Percentiles rank a stretch among this genome's conserved stretches.
Conservation (phyloP, 2,113 vertebrate genomes). For the Jacana jacana region DNA sequence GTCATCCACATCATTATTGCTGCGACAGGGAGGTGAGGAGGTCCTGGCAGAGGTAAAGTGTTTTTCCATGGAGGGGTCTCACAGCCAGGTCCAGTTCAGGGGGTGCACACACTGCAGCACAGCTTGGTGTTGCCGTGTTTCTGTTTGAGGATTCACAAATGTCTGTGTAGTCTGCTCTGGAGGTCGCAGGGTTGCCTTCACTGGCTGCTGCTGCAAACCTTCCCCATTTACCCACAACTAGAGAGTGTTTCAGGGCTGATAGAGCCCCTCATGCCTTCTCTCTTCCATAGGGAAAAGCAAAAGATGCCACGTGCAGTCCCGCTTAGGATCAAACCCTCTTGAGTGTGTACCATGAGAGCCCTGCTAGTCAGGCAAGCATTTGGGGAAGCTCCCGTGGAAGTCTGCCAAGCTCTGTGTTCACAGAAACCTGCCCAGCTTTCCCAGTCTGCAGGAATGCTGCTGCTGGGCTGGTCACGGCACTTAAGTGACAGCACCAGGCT, state of each 20-base stretch:
- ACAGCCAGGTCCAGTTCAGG: not conserved
- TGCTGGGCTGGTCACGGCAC: not conserved
- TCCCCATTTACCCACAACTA: not conserved
- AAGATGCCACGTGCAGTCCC: fast-evolving
- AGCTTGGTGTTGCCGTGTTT: not conserved
- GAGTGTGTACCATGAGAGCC: not conserved
- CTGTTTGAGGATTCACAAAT: not conserved
- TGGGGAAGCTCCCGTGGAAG: not conserved
- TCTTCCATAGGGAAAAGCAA: not conserved
- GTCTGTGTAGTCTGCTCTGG: not conserved
- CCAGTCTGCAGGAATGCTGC: not conserved
- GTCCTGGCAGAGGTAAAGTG: not conserved
- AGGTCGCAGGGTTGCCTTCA: not conserved
- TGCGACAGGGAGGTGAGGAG: not conserved
- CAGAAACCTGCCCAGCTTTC: not conserved
- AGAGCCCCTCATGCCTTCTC: not conserved
- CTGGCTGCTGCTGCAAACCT: not conserved
- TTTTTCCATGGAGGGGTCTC: not conserved
- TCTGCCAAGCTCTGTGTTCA: not conserved
- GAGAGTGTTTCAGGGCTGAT: not conserved
- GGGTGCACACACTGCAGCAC: not conserved
- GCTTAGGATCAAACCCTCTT: fast-evolving
- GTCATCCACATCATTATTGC: not conserved
- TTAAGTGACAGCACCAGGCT: not conserved
- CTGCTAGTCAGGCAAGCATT: not conserved